Evolutionary conservation across 2,888 invertebrate genomes (phyloP), one percentile per base, ranked within the genome.

Genomic region (Epinotia bilunana): DNA sequence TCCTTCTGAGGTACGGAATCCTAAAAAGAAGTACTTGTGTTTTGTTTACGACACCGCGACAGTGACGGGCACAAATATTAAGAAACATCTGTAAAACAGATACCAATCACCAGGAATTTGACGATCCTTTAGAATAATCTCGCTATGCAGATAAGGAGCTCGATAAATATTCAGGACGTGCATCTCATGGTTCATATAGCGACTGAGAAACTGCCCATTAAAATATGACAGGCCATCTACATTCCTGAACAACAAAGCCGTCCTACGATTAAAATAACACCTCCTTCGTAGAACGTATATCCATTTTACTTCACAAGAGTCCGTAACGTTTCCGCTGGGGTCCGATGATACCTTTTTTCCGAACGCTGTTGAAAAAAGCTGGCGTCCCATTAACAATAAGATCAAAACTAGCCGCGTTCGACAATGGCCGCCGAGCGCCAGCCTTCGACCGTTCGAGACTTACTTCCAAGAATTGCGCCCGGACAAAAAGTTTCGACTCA

Each of bases 331-430:
- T 93, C 93, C 93, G 93, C 89, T 91, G 93, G 92, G 93, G 88
- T 90, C 90, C 89, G 90, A 90, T 90, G 91, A 90, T 92, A 91
- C 90, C 87, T 90, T 91, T 92, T 94, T 94, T 93, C 92, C 92
- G 87, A 88, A 86, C 86, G 83, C 83, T 79, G 84, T 88, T 88
- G 88, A 94, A 94, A 94, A 94, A 94, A 92, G 91, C 88, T 92
- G 90, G 92, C 92, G 92, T 93, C 93, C 93, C 92, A 93, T 92
- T 93, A 93, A 94, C 90, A 93, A 94, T 93, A 92, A 93, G 91
- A 93, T 93, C 93, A 94, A 94, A 94, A 93, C 92, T 92, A 91
- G 92, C 93, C 93, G 91, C 93, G 88, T 86, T 86, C 87, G 89
- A 92, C 92, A 92, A 92, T 91, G 91, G 88, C 83, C 90, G 87